phyloP scores from a whole-genome alignment of 2,888 invertebrate genomes.

The Tinea pellionella region DNA sequence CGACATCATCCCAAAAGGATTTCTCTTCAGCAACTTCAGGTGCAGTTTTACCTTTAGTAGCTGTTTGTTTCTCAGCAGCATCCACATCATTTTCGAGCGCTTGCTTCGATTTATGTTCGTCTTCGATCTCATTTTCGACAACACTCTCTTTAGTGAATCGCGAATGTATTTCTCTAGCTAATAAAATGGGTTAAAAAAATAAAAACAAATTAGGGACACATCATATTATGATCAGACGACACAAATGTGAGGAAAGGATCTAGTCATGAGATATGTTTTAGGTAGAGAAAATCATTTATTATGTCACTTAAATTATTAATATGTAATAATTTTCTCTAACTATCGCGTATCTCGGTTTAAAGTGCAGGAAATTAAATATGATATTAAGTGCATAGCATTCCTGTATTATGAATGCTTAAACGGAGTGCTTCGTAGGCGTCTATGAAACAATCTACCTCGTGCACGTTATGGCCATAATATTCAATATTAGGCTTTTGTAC shows the following conservation, averaged over 20 bases:
- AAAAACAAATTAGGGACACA: conserved; percentile 23
- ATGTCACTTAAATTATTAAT: not conserved
- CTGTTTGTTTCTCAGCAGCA: conserved; percentile 28
- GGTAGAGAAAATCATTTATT: not conserved
- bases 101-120: conserved; percentile 34
- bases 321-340: not conserved
- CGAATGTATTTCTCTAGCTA: conserved; percentile 66
- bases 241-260: conserved; percentile 31
- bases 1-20: conserved; percentile 39
- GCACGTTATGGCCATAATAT: conserved; percentile 25
- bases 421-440: conserved; percentile 36
- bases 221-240: conserved; percentile 30
- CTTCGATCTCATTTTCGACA: conserved; percentile 61
- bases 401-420: conserved; percentile 54
- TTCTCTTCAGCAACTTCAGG: conserved; percentile 38
- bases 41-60: conserved; percentile 36
- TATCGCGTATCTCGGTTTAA: conserved; percentile 6
- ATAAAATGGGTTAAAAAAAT: conserved; percentile 32
- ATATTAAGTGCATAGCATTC: conserved; percentile 35
- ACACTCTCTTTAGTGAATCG: conserved; percentile 57
- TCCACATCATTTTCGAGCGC: conserved; percentile 33
- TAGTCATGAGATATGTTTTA: not conserved
- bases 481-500: conserved; percentile 27
- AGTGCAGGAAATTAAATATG: conserved; percentile 22
- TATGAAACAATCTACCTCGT: conserved; percentile 44